These are phyloP conservation scores for Hirundichthys speculiger DNA, from an alignment of 2,113 vertebrate genomes.

Conservation along the genomic window DNA sequence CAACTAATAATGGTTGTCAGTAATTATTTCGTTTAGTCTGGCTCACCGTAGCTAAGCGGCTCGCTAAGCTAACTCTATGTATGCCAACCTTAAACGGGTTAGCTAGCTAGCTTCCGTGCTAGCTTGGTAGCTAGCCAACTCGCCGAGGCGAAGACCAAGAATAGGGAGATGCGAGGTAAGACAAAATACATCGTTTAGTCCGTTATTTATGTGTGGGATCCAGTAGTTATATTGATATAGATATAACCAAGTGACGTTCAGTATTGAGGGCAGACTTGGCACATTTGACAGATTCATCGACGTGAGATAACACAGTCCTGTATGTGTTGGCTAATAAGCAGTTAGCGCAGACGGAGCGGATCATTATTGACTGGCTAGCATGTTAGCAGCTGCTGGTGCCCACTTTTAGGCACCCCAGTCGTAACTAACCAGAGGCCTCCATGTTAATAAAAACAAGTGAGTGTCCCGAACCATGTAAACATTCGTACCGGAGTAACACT, in stretches of 20 bases:
- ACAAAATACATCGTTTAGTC: not conserved
- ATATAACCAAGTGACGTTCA: accelerated
- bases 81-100: conserved; percentile 60
- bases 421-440: conserved; percentile 31
- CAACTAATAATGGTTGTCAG: conserved; percentile 38
- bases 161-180: conserved; percentile 71
- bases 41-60: conserved; percentile 54
- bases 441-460: not conserved
- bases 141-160: conserved; percentile 54
- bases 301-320: conserved; percentile 24
- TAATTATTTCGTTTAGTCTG: conserved; percentile 38
- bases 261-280: not conserved
- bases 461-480: not conserved
- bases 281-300: conserved; percentile 50
- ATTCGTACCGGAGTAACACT: not conserved
- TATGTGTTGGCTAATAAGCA: conserved; percentile 57
- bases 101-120: conserved; percentile 71
- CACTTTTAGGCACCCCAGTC: conserved; percentile 13
- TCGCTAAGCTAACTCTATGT: conserved; percentile 67
- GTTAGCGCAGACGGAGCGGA: conserved; percentile 47
- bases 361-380: conserved; percentile 44
- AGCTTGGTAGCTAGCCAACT: conserved; percentile 64
- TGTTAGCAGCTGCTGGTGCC: conserved; percentile 37
- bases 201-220: not conserved
- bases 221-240: no score